Percentiles rank a stretch among this genome's conserved stretches.
Conservation (phyloP, 2,888 invertebrate genomes). For the Macrophya alboannulata region DNA sequence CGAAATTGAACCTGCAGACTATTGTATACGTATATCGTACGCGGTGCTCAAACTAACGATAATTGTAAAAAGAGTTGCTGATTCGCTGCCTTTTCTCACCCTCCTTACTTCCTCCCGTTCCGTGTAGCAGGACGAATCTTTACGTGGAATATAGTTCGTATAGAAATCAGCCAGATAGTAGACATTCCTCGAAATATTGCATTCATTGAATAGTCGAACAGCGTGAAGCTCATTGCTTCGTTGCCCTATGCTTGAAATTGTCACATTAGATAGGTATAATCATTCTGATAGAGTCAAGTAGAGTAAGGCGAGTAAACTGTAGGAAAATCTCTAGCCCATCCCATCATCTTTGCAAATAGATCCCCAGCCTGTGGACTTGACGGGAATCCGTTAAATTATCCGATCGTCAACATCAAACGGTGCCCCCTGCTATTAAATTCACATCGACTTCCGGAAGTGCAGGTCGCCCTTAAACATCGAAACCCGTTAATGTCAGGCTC, state of each 20-base stretch:
- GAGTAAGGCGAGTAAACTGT: background rate
- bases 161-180: background rate
- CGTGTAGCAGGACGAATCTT: background rate
- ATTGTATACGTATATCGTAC: background rate
- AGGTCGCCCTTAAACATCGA: slow-evolving; percentile 12
- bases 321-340: background rate
- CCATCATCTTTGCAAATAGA: background rate
- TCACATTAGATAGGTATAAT: background rate
- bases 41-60: background rate
- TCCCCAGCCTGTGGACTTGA: background rate
- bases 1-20: background rate
- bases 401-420: slow-evolving; percentile 10
- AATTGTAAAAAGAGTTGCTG: background rate
- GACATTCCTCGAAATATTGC: background rate
- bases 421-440: slow-evolving; percentile 1
- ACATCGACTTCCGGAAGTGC: slow-evolving; percentile 5
- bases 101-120: background rate
- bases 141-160: background rate
- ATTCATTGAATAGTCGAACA: background rate
- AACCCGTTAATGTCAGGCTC: slow-evolving; percentile 32
- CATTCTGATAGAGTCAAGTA: background rate
- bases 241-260: background rate
- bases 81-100: background rate
- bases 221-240: background rate
- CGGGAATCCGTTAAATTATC: slow-evolving; percentile 4